Conservation (phyloP, 1,140 invertebrate genomes). For the Drepana arcuata region DNA sequence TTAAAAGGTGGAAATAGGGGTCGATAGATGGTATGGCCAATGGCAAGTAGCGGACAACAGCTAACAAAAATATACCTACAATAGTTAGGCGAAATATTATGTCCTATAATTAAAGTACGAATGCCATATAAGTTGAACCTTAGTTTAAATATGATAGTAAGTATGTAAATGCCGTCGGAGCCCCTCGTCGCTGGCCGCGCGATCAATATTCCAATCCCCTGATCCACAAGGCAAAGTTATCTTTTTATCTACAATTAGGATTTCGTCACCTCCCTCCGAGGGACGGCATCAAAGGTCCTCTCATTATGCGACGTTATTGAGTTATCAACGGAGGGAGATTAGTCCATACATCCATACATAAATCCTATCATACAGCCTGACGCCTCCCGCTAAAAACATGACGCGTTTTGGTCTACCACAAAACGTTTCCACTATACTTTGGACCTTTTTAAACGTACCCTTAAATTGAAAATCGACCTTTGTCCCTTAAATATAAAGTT, state of each 20-base stretch:
- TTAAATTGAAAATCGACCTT: no score
- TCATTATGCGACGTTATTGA: constrained; percentile 67
- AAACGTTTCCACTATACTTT: constrained; percentile 24
- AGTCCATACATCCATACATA: constrained; percentile 69
- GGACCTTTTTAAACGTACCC: no score
- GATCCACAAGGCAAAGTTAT: constrained; percentile 44
- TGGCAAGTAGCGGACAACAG: no score
- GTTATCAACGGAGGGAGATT: constrained; percentile 67
- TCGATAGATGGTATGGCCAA: no score
- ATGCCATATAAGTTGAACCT: no score
- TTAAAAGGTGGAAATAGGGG: no score
- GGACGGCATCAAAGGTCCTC: constrained; percentile 58
- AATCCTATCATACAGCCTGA: constrained; percentile 70
- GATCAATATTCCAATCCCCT: constrained; percentile 28
- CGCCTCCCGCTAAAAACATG: constrained; percentile 63
- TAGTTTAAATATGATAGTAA: no score
- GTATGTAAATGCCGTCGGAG: not conserved
- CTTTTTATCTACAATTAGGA: constrained; percentile 71
- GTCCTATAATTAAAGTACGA: no score
- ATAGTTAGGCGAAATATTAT: no score
- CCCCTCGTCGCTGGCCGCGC: not conserved
- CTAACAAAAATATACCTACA: no score
- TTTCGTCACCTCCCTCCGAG: constrained; percentile 53
- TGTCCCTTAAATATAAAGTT: no score
- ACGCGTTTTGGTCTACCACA: constrained; percentile 62